Conservation (phyloP, 2,888 invertebrate species). For the Stegophylla sp. region DNA sequence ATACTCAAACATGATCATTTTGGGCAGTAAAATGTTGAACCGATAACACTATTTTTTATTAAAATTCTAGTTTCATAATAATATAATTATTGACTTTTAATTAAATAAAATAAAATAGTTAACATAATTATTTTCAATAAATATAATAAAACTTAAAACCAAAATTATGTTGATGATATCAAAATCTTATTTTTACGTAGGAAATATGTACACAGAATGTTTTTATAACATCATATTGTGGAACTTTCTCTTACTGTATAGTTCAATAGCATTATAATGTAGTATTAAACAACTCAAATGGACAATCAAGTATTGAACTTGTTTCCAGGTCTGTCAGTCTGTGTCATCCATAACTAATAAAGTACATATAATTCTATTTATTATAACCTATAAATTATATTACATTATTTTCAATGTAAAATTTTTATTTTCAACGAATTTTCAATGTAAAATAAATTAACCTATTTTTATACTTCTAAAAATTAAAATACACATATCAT, state of each 20-base stretch:
- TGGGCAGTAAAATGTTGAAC: too few relatives aligned
- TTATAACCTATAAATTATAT: conserved; percentile 7
- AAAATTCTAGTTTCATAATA: too few relatives aligned
- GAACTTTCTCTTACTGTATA: conserved; percentile 44
- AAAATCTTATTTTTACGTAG: too few relatives aligned
- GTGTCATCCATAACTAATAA: conserved; percentile 5
- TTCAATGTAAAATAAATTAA: not conserved
- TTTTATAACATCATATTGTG: conserved; percentile 5
- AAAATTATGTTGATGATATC: too few relatives aligned
- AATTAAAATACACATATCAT: too few relatives aligned
- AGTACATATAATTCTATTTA: not conserved
- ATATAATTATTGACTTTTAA: too few relatives aligned
- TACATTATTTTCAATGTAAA: not conserved
- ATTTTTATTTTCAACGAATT: not conserved
- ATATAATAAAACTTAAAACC: too few relatives aligned
- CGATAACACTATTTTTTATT: too few relatives aligned
- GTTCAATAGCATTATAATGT: conserved; percentile 44
- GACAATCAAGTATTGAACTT: conserved; percentile 43
- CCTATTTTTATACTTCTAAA: too few relatives aligned
- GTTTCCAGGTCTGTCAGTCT: conserved; percentile 3
- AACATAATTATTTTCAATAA: too few relatives aligned
- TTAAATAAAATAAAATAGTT: too few relatives aligned
- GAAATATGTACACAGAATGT: not conserved
- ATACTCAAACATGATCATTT: too few relatives aligned
- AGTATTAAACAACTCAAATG: conserved; percentile 29